Conservation (phyloP, 2,888 invertebrate genomes). For the Seira sanloemensis region DNA sequence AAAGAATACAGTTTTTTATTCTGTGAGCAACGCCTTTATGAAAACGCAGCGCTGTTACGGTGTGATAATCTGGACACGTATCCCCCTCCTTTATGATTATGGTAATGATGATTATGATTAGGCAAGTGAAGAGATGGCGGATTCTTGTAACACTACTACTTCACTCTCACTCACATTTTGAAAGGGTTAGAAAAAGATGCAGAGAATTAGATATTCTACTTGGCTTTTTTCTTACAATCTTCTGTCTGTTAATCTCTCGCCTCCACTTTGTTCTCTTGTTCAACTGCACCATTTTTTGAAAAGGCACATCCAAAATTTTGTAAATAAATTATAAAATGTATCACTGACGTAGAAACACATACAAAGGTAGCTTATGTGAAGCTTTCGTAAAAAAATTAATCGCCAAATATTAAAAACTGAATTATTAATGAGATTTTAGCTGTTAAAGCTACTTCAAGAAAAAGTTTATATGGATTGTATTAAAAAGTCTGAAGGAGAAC, state of each 20-base stretch:
- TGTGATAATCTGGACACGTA: background rate
- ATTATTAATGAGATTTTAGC: slow-evolving; percentile 70
- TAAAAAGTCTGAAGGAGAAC: background rate
- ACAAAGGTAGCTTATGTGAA: no score
- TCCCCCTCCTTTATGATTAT: slow-evolving; percentile 10
- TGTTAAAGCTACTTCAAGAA: background rate
- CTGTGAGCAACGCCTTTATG: background rate
- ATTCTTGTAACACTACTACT: no score
- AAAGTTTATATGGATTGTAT: background rate
- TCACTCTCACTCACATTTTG: no score
- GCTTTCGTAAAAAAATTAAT: slow-evolving; percentile 64
- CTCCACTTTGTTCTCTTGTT: no score
- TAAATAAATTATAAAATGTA: no score
- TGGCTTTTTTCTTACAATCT: background rate
- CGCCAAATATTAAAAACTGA: slow-evolving; percentile 74
- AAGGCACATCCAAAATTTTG: no score
- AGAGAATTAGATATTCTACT: no score
- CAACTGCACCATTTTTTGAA: no score
- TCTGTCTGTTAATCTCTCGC: background rate
- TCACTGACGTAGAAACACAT: no score
- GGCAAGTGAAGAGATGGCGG: background rate
- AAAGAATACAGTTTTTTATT: background rate
- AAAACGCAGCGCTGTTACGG: background rate
- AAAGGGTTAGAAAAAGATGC: no score
- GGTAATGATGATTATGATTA: background rate